Percentiles rank a stretch among this genome's conserved stretches.
These are phyloP conservation scores for Microctenopoma steveboyesi DNA, from an alignment of 2,797 vertebrate genomes.

Conservation along the genomic window DNA sequence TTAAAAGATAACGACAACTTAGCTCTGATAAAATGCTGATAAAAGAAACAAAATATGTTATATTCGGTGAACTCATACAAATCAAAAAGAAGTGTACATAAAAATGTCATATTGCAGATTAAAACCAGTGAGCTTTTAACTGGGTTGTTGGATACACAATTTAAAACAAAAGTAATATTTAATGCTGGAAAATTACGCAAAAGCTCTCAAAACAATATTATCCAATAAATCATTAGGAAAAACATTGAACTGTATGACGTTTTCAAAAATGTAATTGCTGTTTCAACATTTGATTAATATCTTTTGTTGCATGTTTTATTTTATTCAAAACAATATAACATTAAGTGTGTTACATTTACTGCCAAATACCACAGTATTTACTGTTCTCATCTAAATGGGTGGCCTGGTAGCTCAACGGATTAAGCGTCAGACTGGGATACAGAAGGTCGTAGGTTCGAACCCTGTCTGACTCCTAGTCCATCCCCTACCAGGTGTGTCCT, in stretches of 20 bases:
- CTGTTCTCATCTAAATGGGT: too few species aligned
- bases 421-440: too few species aligned
- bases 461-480: too few species aligned
- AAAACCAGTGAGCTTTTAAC: neutral
- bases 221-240: neutral
- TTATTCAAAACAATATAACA: neutral
- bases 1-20: neutral
- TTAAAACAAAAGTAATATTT: neutral
- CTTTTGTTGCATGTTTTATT: neutral
- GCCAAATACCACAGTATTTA: neutral
- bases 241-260: neutral
- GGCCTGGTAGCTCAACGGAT: too few species aligned
- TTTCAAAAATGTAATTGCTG: neutral
- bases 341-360: neutral
- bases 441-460: too few species aligned
- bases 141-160: neutral
- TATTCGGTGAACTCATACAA: neutral
- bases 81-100: neutral
- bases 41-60: neutral
- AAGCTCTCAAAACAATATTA: neutral
- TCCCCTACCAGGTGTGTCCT: too few species aligned
- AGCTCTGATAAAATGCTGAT: neutral
- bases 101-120: neutral
- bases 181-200: neutral
- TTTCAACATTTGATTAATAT: neutral